Evolutionary conservation across 1,140 invertebrate genomes (phyloP), one percentile per base, ranked within the genome.

Genomic region (Charaxes varanes): DNA sequence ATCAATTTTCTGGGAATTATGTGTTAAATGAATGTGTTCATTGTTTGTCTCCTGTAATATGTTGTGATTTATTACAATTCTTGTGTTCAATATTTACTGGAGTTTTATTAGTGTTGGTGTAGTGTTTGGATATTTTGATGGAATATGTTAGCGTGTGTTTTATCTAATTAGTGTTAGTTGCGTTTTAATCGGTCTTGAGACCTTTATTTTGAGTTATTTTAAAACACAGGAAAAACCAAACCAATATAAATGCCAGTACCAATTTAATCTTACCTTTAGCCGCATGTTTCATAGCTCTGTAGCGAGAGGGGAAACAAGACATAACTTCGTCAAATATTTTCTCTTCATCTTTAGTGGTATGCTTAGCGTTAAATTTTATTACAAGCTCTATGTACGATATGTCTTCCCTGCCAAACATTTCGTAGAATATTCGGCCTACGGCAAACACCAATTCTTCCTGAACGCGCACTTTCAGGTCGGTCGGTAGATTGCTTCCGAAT

Each of bases 321-420:
- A 74, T 43, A 1, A 69, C 66, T 0, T 65, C 58, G 12, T 64
- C 44, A 23, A 74, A 64, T 19, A 82, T 67, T 21, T 59, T 64
- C 35, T 62, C 49, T 41, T 77, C 57, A 2, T 65, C 62, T 13
- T 53, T 57, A 1, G 8, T 10, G 10, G 41, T 52, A 11, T 68
- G 55, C 26, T 44, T 69, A 7, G 63, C 48, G 40, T 72, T 71
- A 41, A 69, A 82, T 28, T 70, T 74, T 4, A 76, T 52, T 1
- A 74, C 47, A 8, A 72, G 52, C 19, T 82, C 78, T 31, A 76
- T 77, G 24, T 60, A 74, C 3, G 78, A 71, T 0, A 71, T 55
- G 12, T 79, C 71, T 19, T 53, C 35, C 8, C 55, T 31, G 3
- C 62, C 68, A 34, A 69, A 80, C 62, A 77, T 69, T 6, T 71